Evolutionary conservation across 2,797 vertebrate genomes (phyloP).

Genomic region (Danio aesculapii): DNA sequence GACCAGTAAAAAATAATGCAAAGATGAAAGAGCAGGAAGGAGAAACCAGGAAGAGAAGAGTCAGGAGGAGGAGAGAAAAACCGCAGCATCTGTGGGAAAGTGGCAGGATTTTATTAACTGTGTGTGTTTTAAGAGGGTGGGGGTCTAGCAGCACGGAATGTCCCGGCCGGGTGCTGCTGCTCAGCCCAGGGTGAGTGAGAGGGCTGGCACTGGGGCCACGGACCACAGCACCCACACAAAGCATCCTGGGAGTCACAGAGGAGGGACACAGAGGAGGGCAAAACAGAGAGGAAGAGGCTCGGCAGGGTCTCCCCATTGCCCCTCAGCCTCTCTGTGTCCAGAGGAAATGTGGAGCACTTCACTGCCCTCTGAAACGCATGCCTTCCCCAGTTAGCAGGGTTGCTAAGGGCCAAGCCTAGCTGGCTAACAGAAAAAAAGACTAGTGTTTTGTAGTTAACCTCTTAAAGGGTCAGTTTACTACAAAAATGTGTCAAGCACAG

Average conservation of each 20-base stretch:
- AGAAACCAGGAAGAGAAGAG: constrained; percentile 11
- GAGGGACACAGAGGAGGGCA: constrained; percentile 68
- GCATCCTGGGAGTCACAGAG: constrained; percentile 72
- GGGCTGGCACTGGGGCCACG: constrained; percentile 82
- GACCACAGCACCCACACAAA: constrained; percentile 88
- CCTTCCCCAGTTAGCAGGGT: constrained; percentile 85
- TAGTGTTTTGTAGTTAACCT: background rate
- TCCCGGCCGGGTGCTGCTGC: constrained; percentile 79
- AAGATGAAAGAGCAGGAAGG: constrained; percentile 17
- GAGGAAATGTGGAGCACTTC: constrained; percentile 82
- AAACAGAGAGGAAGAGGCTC: constrained; percentile 79
- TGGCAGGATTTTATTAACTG: constrained; percentile 48
- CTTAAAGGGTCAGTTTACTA: constrained; percentile 6
- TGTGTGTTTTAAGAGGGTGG: constrained; percentile 46
- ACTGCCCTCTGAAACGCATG: constrained; percentile 85
- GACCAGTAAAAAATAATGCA: background rate
- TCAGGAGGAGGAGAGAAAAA: constrained; percentile 36
- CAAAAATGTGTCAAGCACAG: background rate
- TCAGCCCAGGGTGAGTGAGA: constrained; percentile 70
- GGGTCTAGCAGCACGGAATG: constrained; percentile 92
- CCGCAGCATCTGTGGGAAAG: constrained; percentile 55
- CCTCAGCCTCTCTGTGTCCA: constrained; percentile 68
- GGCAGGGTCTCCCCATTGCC: constrained; percentile 67
- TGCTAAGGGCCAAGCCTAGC: constrained; percentile 82
- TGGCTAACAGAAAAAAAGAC: constrained; percentile 1